These are phyloP conservation scores for Cepphus grylle DNA, from an alignment of 2,113 vertebrate species.

Conservation along the genomic window DNA sequence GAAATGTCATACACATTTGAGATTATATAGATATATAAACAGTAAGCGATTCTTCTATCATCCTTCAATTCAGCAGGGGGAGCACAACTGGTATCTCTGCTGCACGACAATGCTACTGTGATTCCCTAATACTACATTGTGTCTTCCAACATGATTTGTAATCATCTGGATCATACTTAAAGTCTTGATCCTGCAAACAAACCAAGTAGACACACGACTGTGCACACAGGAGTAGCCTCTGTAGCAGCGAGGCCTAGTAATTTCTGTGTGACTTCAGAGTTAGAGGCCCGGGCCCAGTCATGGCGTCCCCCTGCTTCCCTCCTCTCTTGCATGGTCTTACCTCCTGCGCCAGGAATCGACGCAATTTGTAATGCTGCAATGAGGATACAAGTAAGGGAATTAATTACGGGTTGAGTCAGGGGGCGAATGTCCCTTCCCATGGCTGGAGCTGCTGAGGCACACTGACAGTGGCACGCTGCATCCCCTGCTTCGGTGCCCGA, in stretches of 20 bases:
- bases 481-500: no score
- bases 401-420: neutral
- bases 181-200: neutral
- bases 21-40: fast-evolving
- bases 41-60: neutral
- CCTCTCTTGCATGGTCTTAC: neutral
- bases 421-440: neutral
- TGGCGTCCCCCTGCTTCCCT: fast-evolving
- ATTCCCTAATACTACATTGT: neutral
- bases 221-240: neutral
- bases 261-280: neutral
- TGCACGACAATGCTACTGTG: neutral
- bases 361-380: neutral
- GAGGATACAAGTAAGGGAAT: neutral
- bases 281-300: neutral
- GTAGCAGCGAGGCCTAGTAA: neutral
- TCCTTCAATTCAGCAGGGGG: neutral
- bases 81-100: neutral
- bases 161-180: fast-evolving
- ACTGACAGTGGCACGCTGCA: fast-evolving
- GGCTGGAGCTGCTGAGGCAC: neutral
- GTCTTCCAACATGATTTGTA: fast-evolving
- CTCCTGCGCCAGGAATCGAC: neutral
- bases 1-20: neutral
- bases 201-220: neutral